Evolutionary conservation across 2,113 vertebrate species (phyloP), one percentile per base, ranked within the genome.

Genomic region (Varanus salvator): DNA sequence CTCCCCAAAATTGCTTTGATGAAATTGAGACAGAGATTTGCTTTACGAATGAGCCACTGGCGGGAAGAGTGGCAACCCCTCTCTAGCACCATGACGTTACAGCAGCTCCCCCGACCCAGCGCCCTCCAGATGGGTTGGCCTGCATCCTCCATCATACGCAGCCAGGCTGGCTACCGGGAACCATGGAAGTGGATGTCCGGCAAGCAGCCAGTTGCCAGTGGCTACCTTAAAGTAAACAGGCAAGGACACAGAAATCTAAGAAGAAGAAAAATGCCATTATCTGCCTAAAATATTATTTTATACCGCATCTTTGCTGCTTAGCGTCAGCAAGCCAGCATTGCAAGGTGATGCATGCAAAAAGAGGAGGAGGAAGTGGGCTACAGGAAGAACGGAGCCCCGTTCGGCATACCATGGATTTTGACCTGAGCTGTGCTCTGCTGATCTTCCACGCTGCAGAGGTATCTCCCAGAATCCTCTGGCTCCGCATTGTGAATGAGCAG

Each of bases 321-420:
- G 52, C 19, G 21, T 60, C 5, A 9, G 23, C 85, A 57, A 29
- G 11, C 48, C 2, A 9, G 71, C 25, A 52, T 31, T 19, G 21
- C 50, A 54, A 52, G 48, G 0, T 9, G 11, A 21, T 25, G 17
- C 17, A 44, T 66, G 8, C 27, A 68, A 60, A n/a, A 60, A 5
- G 50, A 8, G 8, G 68, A 34, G 57, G 3, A n/a, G 38, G 21
- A 48, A 66, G 23, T 8, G 27, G 25, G 17, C 11, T 17, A 21
- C 8, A 12, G 69, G 64, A 69, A 23, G 69, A 5, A 8, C 8
- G 27, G 15, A 8, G 17, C 64, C 11, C 44, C 60, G 4, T 90
- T 86, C 64, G 85, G 90, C 97, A 94, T 97, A 99, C 98, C 98
- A 14, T 98, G 95, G 81, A 99, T 96, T 97, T 96, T 97, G 89